Evolutionary conservation across 1,140 invertebrate species (phyloP).

Genomic region (Drosophila pseudoobscura): DNA sequence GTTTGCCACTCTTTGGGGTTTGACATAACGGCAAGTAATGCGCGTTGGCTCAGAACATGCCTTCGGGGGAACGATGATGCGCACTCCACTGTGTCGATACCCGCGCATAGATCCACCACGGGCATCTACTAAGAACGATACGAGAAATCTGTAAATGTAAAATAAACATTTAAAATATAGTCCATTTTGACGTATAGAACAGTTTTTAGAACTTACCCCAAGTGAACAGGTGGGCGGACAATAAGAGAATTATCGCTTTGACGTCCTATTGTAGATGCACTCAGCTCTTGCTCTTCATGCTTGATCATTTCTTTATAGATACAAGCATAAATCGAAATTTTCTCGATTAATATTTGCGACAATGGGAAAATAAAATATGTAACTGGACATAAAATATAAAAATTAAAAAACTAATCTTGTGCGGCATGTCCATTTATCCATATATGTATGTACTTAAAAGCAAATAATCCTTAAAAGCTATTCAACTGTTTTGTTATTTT

Average conservation of each 20-base stretch:
- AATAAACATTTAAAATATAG: background rate
- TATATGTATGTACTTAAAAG: too few relatives aligned
- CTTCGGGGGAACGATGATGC: constrained; percentile 98
- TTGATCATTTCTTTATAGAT: constrained; percentile 16
- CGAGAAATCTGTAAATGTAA: constrained; percentile 92
- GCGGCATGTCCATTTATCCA: too few relatives aligned
- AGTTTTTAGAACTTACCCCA: constrained; percentile 86
- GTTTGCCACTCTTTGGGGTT: constrained; percentile 96
- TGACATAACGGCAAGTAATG: constrained; percentile 92
- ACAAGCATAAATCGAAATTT: too few relatives aligned
- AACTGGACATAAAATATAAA: too few relatives aligned
- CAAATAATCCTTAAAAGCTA: too few relatives aligned
- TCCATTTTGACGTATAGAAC: background rate
- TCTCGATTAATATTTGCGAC: too few relatives aligned
- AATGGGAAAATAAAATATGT: background rate
- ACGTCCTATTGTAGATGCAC: constrained; percentile 11
- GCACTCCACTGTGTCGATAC: constrained; percentile 97
- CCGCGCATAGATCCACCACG: constrained; percentile 99
- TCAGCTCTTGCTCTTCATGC: background rate
- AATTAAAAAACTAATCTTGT: too few relatives aligned
- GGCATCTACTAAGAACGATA: constrained; percentile 99
- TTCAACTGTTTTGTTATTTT: background rate
- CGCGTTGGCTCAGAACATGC: constrained; percentile 97
- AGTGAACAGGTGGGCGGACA: constrained; percentile 87
- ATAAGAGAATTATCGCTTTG: constrained; percentile 89